Base-by-base conservation (phyloP, 1,140 invertebrate genomes). In the Cryptotermes secundus region DNA sequence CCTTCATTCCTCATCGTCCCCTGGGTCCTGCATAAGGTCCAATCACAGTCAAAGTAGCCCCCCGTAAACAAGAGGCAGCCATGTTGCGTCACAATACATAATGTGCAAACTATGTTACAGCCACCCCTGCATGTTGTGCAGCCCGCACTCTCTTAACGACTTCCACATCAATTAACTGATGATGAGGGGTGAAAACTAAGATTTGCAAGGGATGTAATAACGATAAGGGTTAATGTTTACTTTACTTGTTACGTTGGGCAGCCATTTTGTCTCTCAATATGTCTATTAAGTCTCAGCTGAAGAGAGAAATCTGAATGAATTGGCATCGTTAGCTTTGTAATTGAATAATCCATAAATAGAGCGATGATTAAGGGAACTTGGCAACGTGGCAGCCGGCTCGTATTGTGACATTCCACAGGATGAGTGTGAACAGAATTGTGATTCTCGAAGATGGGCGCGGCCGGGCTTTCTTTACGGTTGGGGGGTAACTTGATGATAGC, bases 51-150 rank as follows among this genome's bases (percentile, higher is more conserved):
- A 38, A n/a, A 82, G 36, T 26, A 82, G 81, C 81, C 36, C 59
- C 59, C 31, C 26, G 59, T 31, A 72, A 72, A 72, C 59, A 72
- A 72, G 59, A n/a, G 59, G 59, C 59, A 72, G 81, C 81, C 81
- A 82, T 82, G 45, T 82, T 82, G 81, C 81, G 31, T 45, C 38
- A 45, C 81, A 82, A 45, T 82, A 45, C 81, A 49, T 82, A 82
- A 82, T 82, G 81, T 82, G 45, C 45, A 82, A 82, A 82, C 81
- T 82, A 82, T 82, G 81, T 82, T 82, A 38, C 81, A 82, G 42
- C 26, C 81, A 31, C 36, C 81, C n/a, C 81, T 82, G 36, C 45
- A 82, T 53, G 81, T 45, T 82, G 53, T 49, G 81, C 38, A 82
- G 81, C 38, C 81, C 38, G 42, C 42, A 31, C 36, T 82, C 26